Evolutionary conservation across 2,888 invertebrate species (phyloP).

Genomic region (Eupithecia tripunctaria): DNA sequence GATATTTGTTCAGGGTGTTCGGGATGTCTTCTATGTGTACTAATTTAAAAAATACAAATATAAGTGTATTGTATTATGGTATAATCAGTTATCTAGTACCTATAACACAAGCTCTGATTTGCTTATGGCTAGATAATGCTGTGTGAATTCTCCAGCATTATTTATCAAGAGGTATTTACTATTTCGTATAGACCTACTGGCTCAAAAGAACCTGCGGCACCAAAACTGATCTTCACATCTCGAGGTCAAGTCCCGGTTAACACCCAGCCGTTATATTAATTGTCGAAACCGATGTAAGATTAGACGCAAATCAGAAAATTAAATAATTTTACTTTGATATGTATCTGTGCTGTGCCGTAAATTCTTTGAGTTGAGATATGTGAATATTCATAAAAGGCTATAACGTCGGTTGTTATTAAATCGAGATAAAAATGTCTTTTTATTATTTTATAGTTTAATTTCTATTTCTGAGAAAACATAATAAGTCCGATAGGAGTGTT

Average conservation of each 20-base stretch:
- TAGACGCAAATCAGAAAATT: conserved; percentile 58
- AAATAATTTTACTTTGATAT: conserved; percentile 50
- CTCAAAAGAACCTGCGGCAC: neutral
- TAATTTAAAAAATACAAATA: no score
- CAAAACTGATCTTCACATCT: conserved; percentile 26
- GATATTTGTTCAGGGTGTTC: no score
- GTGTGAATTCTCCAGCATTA: no score
- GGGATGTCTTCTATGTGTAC: no score
- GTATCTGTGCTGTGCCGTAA: conserved; percentile 49
- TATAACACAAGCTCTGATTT: no score
- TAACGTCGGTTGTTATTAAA: conserved; percentile 32
- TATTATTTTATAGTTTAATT: conserved; percentile 20
- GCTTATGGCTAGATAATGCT: no score
- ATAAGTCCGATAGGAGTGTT: conserved; percentile 18
- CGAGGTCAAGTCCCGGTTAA: conserved; percentile 33
- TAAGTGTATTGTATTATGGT: neutral
- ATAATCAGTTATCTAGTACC: no score
- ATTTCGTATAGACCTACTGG: neutral
- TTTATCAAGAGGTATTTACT: no score
- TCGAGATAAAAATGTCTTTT: conserved; percentile 17
- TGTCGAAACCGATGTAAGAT: conserved; percentile 55
- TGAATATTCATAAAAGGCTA: conserved; percentile 38
- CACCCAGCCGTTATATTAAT: conserved; percentile 51
- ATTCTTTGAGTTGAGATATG: conserved; percentile 36
- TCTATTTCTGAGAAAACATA: conserved; percentile 23